Base-by-base conservation (phyloP, 2,113 vertebrate genomes). In the Petroica traversi region DNA sequence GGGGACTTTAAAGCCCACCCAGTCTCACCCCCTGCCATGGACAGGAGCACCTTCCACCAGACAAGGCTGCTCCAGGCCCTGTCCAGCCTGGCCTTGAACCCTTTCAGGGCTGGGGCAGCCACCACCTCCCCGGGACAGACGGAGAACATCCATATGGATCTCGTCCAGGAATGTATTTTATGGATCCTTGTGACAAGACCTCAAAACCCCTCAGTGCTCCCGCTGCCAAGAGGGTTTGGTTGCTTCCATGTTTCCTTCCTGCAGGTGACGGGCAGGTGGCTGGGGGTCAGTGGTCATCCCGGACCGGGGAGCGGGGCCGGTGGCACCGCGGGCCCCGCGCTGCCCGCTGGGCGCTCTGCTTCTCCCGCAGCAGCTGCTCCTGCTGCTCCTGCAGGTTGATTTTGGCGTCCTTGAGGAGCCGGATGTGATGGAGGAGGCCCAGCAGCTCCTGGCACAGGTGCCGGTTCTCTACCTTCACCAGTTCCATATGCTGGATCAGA, bases 191-290 rank as follows among this genome's bases (percentile, higher is more conserved):
- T 19, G 49, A 5, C 9, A 23, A 36, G 75, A 71, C 49, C 34
- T 48, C 7, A 2, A 2, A 26, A 8, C 11, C 18, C 22, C 8
- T 64, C 41, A 1, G 3, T 34, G 41, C 29, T 57, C 3, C 34
- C 66, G 14, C 4, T 31, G 31, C 57, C 24, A 1, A 4, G 10
- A 19, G 43, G 67, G 3, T 28, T 11, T 13, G 43, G 12, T 19
- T 1, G 58, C 15, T 28, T 9, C 36, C 14, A 1, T 0, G 43
- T 19, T 43, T 4, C 15, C 54, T 8, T 28, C 7, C 66, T 33
- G 1, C 22, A 7, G 58, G 58, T 12, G 3, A 0, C 4, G 8
- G 15, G 0, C 12, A 1, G 40, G 46, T 1, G 55, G 2, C 10
- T 2, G 5, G 66, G 64, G 85, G 7, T 18, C 64, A 40, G 24